Evolutionary conservation across 2,888 invertebrate genomes (phyloP).

Genomic region (Cataglyphis rosenhaueri): DNA sequence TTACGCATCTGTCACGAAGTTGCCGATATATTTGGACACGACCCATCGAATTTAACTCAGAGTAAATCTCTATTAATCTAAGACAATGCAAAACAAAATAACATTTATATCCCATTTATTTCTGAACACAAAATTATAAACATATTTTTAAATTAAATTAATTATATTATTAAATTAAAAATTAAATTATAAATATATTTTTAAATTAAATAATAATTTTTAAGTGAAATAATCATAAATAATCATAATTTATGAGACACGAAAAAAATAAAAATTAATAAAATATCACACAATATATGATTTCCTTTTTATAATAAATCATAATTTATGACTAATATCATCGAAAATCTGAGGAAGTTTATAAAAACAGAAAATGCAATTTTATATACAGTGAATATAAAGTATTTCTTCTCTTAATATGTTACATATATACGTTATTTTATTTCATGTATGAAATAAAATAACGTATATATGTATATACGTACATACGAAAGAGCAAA

Average conservation of each 20-base stretch:
- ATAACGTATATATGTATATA: too few relatives aligned
- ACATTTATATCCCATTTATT: not conserved
- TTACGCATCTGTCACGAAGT: not conserved
- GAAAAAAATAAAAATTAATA: not conserved
- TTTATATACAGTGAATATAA: not conserved
- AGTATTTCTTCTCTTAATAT: not conserved
- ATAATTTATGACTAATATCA: not conserved
- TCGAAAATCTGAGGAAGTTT: not conserved
- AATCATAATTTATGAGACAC: not conserved
- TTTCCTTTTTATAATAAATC: not conserved
- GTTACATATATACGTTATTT: not conserved
- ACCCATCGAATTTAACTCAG: not conserved
- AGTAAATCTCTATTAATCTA: not conserved
- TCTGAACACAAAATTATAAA: not conserved
- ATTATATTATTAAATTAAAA: too few relatives aligned
- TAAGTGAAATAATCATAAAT: not conserved
- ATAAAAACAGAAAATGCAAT: not conserved
- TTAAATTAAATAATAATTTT: too few relatives aligned
- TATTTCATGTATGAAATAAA: not conserved
- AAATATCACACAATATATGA: not conserved
- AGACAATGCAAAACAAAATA: conserved; percentile 1
- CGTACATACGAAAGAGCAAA: not conserved
- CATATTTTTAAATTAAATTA: not conserved
- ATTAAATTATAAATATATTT: not conserved
- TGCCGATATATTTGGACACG: not conserved